Percentiles rank a stretch among this genome's conserved stretches.
phyloP scores from a whole-genome alignment of 2,113 vertebrate genomes.

The Procapra przewalskii region DNA sequence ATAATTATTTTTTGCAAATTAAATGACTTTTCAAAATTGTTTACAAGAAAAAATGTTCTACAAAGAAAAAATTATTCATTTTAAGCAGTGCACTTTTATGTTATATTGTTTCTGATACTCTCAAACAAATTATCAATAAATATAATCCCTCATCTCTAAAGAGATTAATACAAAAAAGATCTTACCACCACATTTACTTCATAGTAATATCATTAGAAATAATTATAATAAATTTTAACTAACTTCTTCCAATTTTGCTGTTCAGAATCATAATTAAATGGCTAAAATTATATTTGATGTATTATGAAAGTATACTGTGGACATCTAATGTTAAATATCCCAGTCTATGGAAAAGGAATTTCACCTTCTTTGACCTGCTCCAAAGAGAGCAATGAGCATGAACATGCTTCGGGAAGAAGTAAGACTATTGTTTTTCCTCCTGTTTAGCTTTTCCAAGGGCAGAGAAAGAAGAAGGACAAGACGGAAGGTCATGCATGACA shows the following conservation, averaged over 20 bases:
- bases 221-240: background rate
- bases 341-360: background rate
- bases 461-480: constrained; percentile 78
- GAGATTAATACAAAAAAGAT: background rate
- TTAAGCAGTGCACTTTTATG: background rate
- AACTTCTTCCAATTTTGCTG: background rate
- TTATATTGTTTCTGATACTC: background rate
- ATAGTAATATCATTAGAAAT: background rate
- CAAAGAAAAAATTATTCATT: background rate
- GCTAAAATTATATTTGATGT: background rate
- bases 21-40: constrained; percentile 8
- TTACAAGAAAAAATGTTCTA: constrained; percentile 24
- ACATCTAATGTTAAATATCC: background rate
- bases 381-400: background rate
- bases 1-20: constrained; percentile 22
- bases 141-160: background rate
- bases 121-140: background rate
- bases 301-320: background rate
- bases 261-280: background rate
- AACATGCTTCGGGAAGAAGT: constrained; percentile 40
- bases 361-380: constrained; percentile 43
- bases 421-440: background rate
- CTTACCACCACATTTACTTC: background rate
- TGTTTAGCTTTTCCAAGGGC: constrained; percentile 37
- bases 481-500: constrained; percentile 75